These are phyloP conservation scores for Hoplodrina blanda DNA, from an alignment of 2,888 invertebrate genomes.

Conservation along the genomic window DNA sequence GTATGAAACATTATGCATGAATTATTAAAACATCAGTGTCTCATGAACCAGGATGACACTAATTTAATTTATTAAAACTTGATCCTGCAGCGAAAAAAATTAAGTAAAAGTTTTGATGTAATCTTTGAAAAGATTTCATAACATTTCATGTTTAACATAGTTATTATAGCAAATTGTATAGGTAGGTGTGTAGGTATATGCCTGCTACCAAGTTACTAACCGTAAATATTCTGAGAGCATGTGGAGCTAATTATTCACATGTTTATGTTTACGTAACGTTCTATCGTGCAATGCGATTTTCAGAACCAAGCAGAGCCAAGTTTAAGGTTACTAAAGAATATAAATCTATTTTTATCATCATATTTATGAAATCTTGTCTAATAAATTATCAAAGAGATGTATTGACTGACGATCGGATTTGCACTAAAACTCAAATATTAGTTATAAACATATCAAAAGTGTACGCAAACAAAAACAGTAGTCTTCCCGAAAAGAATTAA, in stretches of 20 bases:
- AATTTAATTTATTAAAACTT: not conserved
- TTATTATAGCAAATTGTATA: not conserved
- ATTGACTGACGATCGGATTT: constrained; percentile 25
- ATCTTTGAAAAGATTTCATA: not conserved
- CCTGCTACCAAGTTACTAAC: not conserved
- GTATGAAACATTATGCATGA: constrained; percentile 4
- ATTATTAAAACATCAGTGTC: constrained; percentile 20
- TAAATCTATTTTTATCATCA: constrained; percentile 39
- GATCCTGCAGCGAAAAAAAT: not conserved
- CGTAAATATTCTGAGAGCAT: constrained; percentile 17
- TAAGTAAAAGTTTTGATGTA: not conserved
- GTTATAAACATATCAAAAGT: constrained; percentile 24
- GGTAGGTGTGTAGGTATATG: not conserved
- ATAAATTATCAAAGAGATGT: constrained; percentile 38
- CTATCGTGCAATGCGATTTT: constrained; percentile 9
- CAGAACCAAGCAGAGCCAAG: constrained; percentile 34
- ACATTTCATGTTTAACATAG: not conserved
- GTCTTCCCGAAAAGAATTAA: constrained; percentile 27
- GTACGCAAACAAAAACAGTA: constrained; percentile 33
- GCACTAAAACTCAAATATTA: constrained; percentile 41
- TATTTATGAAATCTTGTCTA: constrained; percentile 34
- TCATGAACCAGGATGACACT: not conserved
- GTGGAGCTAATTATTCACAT: constrained; percentile 30
- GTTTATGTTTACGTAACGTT: constrained; percentile 30
- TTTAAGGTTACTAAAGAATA: constrained; percentile 53